These are phyloP conservation scores for Hypsibius dujardini DNA, from an alignment of 1,140 invertebrate species.

Conservation along the genomic window DNA sequence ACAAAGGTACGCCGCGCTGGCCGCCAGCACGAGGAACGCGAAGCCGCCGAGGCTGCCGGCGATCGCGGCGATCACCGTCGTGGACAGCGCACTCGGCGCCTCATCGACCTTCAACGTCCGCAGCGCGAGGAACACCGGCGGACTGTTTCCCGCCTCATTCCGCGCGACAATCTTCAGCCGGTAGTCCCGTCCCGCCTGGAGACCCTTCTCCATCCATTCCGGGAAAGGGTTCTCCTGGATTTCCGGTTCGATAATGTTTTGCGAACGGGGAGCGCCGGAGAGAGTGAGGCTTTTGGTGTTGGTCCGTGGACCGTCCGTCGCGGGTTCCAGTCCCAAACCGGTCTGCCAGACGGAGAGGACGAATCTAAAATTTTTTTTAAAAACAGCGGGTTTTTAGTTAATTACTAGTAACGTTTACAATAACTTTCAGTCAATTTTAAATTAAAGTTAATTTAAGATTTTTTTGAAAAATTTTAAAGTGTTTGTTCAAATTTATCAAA, in stretches of 20 bases:
- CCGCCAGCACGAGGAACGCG: background rate
- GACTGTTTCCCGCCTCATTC: background rate
- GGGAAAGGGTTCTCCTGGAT: background rate
- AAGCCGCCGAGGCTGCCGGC: constrained; percentile 13
- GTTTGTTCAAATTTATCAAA: too few species aligned
- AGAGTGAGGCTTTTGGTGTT: too few species aligned
- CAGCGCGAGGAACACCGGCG: background rate
- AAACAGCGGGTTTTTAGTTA: too few species aligned
- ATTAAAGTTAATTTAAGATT: too few species aligned
- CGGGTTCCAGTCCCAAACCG: too few species aligned
- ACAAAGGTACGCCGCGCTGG: constrained; percentile 6
- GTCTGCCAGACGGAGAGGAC: too few species aligned
- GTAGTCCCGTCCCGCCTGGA: background rate
- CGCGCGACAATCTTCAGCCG: background rate
- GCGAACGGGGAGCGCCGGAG: too few species aligned
- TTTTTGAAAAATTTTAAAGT: too few species aligned
- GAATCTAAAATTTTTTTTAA: too few species aligned
- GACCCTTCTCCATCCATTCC: constrained; percentile 15
- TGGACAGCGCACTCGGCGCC: background rate
- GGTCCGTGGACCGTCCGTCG: too few species aligned
- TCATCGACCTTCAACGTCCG: background rate
- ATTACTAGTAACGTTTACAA: too few species aligned
- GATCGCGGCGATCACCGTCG: constrained; percentile 3
- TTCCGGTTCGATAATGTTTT: background rate
- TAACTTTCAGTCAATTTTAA: too few species aligned